Evolutionary conservation across 2,888 invertebrate species (phyloP), one percentile per base, ranked within the genome.

Genomic region (Xanthorhoe spadicearia): DNA sequence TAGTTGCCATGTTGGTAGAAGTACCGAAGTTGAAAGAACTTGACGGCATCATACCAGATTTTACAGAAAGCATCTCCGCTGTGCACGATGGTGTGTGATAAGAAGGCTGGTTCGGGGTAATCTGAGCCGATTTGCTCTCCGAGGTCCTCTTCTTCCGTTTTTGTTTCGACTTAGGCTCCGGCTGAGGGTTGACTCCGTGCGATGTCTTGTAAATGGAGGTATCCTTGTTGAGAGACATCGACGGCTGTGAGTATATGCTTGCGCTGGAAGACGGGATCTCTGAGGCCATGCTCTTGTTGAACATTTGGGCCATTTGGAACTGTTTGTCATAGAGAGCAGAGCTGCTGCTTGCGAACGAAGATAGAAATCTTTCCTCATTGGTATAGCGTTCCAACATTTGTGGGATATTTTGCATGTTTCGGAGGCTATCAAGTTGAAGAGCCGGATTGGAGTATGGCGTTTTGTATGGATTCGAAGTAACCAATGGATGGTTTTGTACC

Each of bases 11-110:
- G 66, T 94, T 94, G 3, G 96, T 93, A 0, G 96, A 93, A 3
- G 96, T 94, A 17, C 96, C 96, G 80, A 97, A 97, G 83, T 97
- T 97, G 78, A 97, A 97, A 58, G 97, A 97, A 87, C 97, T 97
- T 28, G 96, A 96, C 7, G 97, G 95, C 71, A 97, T 96, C 81
- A 96, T 96, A 75, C 95, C 95, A 0, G 84, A 77, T 71, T 91
- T 92, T 0, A 88, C 90, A 2, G 92, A 86, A 50, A 92, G 67
- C 19, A 89, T 87, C 66, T 92, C 92, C 4, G 81, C 82, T 4
- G 95, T 92, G 56, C 96, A 95, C 76, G 96, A 95, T 55, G 96
- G 81, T 10, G 95, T 94, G 74, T 96, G 90, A 70, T 89, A 91
- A 7, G 55, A 48, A n/a, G 81, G 72, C 71, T 90, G 92, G 64